Percentiles rank a stretch among this genome's conserved stretches.
phyloP scores from a whole-genome alignment of 2,888 invertebrate species.

The Patella depressa region DNA sequence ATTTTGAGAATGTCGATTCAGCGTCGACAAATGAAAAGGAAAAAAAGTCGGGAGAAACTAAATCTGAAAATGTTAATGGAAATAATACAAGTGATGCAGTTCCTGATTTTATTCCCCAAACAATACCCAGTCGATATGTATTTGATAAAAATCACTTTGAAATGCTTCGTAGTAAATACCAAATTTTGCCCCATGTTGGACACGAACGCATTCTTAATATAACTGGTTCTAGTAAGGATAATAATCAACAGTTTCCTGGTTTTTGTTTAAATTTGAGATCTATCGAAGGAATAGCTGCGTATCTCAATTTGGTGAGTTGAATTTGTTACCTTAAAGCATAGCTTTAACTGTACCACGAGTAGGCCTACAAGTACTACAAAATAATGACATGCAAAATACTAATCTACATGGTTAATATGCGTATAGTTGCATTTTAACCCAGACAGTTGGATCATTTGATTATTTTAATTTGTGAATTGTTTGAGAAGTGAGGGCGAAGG shows the following conservation, averaged over 20 bases:
- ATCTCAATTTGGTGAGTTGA: slow-evolving; percentile 3
- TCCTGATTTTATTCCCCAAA: neutral
- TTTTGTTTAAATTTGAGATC: neutral
- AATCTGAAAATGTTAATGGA: no score
- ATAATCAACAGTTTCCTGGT: neutral
- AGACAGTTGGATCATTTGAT: neutral
- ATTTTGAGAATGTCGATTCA: no score
- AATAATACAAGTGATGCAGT: no score
- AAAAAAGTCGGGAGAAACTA: no score
- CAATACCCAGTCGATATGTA: neutral
- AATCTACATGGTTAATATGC: neutral
- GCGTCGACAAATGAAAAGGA: no score
- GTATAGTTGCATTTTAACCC: neutral
- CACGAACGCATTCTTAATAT: neutral
- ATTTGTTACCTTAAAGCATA: neutral
- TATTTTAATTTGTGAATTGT: neutral
- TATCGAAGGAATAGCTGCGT: slow-evolving; percentile 1
- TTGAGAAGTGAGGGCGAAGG: no score
- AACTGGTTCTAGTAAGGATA: neutral
- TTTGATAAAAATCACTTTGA: neutral
- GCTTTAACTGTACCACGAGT: neutral
- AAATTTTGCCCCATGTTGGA: neutral
- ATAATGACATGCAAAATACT: neutral
- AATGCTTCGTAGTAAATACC: neutral
- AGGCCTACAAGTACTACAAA: neutral